Percentiles rank a stretch among this genome's conserved stretches.
Conservation (phyloP, 1,140 invertebrate species). For the Littorina saxatilis region DNA sequence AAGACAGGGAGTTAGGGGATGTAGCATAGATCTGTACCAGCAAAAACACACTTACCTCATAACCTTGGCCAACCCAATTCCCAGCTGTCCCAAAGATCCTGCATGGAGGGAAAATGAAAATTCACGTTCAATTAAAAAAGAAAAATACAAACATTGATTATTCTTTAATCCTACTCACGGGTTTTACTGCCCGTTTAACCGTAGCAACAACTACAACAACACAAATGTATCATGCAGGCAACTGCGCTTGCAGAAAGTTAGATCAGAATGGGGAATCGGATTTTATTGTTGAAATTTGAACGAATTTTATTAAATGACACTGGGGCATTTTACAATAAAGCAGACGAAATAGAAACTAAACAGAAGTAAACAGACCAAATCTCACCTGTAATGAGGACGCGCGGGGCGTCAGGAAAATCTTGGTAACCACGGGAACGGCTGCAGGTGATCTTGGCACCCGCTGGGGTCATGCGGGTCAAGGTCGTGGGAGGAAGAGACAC, state of each 20-base stretch:
- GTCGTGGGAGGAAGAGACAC: conserved; percentile 27
- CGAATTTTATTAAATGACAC: no score
- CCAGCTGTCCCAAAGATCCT: conserved; percentile 69
- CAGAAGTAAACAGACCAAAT: no score
- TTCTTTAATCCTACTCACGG: not conserved
- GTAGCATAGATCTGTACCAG: not conserved
- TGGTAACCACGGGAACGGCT: conserved; percentile 6
- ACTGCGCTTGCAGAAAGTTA: no score
- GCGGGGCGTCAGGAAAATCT: conserved; percentile 24
- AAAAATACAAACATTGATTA: not conserved
- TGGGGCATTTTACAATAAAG: no score
- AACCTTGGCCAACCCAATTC: conserved; percentile 61
- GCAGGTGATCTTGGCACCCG: not conserved
- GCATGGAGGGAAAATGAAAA: conserved; percentile 41
- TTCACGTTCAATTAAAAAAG: no score
- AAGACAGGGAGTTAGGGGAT: no score
- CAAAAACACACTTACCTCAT: conserved; percentile 56
- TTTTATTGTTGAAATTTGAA: no score
- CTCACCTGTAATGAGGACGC: conserved; percentile 48
- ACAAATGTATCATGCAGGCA: no score
- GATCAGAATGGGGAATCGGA: no score
- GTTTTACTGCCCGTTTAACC: no score
- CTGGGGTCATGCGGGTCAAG: conserved; percentile 16
- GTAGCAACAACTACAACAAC: no score
- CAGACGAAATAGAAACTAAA: no score